Percentiles rank a stretch among this genome's conserved stretches.
Evolutionary conservation across 2,113 vertebrate species (phyloP).

Genomic region (Entelurus aequoreus): DNA sequence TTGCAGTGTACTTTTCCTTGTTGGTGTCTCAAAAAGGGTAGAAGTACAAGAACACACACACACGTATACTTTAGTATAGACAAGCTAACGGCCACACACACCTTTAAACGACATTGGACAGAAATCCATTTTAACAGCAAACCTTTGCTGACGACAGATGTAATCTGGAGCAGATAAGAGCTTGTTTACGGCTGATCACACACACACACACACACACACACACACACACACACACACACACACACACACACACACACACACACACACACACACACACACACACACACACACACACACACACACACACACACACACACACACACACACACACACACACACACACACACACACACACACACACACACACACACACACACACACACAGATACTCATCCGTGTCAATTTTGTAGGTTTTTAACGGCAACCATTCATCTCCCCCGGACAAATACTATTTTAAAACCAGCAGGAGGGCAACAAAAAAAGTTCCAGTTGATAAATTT

Average conservation of each 20-base stretch:
- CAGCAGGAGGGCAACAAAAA: neutral
- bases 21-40: neutral
- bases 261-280: neutral
- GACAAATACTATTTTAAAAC: neutral
- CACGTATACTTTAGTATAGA: conserved; percentile 34
- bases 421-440: neutral
- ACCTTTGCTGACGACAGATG: conserved; percentile 35
- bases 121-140: conserved; percentile 63
- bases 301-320: neutral
- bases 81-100: conserved; percentile 32
- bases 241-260: neutral
- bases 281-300: neutral
- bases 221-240: neutral
- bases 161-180: conserved; percentile 54
- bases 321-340: neutral
- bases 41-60: neutral
- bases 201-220: neutral
- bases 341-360: neutral
- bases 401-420: neutral
- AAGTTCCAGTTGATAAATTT: too few relatives aligned
- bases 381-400: neutral
- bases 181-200: conserved; percentile 37
- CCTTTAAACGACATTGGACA: conserved; percentile 38
- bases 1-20: too few relatives aligned
- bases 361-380: too few relatives aligned